A percentile compares a stretch with the other conserved stretches of the same genome.
Evolutionary conservation across 2,113 vertebrate species (phyloP).

Genomic region (Platichthys stellatus): DNA sequence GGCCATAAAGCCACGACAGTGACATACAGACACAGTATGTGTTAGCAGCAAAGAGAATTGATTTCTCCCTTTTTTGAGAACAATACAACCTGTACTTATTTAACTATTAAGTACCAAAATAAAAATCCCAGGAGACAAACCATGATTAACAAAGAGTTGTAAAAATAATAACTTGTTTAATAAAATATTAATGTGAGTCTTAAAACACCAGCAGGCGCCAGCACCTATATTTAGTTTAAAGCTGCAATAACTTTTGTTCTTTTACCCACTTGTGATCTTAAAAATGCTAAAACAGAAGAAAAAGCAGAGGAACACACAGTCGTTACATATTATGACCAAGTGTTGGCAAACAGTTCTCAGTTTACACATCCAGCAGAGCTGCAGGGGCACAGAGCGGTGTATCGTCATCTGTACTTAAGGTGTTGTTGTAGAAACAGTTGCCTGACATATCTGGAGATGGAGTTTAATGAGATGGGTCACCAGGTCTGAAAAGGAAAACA

Average conservation of each 20-base stretch:
- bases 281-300: background rate
- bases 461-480: background rate
- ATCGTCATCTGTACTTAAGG: background rate
- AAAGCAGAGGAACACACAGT: background rate
- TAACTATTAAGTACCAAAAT: constrained; percentile 22
- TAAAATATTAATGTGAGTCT: background rate
- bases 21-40: constrained; percentile 17
- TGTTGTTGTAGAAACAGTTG: background rate
- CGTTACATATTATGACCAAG: background rate
- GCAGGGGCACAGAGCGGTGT: background rate
- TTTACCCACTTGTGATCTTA: background rate
- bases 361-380: background rate
- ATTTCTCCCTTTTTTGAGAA: background rate
- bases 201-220: constrained; percentile 31
- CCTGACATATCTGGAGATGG: background rate
- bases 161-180: constrained; percentile 10
- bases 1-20: constrained; percentile 3
- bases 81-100: background rate
- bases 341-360: background rate
- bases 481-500: background rate
- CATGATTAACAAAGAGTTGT: background rate
- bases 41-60: constrained; percentile 2
- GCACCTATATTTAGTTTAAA: constrained; percentile 8
- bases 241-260: background rate
- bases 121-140: background rate